A percentile compares a stretch with the other conserved stretches of the same genome.
Conservation (phyloP, 2,888 invertebrate genomes). For the Hyposoter dolosus region DNA sequence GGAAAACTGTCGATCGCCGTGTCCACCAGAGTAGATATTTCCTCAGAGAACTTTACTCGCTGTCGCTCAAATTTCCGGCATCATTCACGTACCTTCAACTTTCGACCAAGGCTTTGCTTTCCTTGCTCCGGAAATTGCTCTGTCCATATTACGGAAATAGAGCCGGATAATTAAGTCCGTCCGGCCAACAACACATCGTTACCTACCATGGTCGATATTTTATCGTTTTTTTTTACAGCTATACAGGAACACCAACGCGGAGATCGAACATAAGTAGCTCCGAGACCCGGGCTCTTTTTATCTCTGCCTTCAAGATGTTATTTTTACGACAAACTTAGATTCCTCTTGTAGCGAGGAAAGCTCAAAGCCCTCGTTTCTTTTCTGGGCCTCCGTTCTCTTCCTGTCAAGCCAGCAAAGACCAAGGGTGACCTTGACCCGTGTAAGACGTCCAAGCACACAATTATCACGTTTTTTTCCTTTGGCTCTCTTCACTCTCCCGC, state of each 20-base stretch:
- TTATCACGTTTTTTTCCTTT: slow-evolving; percentile 35
- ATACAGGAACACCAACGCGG: slow-evolving; percentile 4
- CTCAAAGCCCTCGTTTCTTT: not conserved
- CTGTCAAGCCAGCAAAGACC: slow-evolving; percentile 37
- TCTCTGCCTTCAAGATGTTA: slow-evolving; percentile 47
- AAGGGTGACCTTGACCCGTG: slow-evolving; percentile 58
- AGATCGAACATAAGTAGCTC: slow-evolving; percentile 2
- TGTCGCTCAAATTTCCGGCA: slow-evolving; percentile 46
- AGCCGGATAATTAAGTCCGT: slow-evolving; percentile 55
- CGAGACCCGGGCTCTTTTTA: slow-evolving; percentile 41
- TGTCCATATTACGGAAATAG: slow-evolving; percentile 59
- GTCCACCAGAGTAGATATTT: slow-evolving; percentile 56
- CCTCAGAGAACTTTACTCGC: slow-evolving; percentile 37
- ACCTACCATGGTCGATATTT: not conserved
- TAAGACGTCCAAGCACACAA: slow-evolving; percentile 34
- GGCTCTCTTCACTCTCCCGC: not conserved
- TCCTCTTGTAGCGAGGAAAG: not conserved
- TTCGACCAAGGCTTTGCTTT: slow-evolving; percentile 20
- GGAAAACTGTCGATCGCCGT: slow-evolving; percentile 39
- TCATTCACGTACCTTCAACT: slow-evolving; percentile 22
- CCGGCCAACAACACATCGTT: slow-evolving; percentile 13
- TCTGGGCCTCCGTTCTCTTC: slow-evolving; percentile 14
- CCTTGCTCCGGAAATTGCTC: slow-evolving; percentile 56
- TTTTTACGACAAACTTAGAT: slow-evolving; percentile 54
- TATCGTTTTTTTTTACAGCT: not conserved